Base-by-base conservation (phyloP, 2,888 invertebrate species). In the Lycia hirtaria region DNA sequence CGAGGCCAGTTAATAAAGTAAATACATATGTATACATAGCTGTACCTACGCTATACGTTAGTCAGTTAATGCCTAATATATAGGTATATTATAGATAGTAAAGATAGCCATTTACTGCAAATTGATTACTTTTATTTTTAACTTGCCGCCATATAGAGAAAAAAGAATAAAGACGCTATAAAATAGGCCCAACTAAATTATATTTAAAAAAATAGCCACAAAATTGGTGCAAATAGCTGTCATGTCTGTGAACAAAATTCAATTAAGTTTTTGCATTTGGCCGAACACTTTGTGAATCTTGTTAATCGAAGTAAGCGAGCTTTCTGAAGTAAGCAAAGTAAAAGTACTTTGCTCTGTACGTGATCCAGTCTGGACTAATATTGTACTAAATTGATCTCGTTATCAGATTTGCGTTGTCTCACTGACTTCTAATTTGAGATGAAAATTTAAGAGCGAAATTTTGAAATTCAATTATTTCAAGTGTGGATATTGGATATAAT, bases 201-300 rank as follows among this genome's bases (percentile, higher is more conserved):
- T n/a, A 19, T 17, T 10, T n/a, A 17, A 3, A 10, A 3, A 10
- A 1, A 3, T 37, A 4, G 10, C 19, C 37, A 12, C 14, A 24
- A 40, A 4, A 9, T 20, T 20, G 20, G 5, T 7, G 38, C 5
- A 12, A 5, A 5, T 20, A 38, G 20, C 38, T 41, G 41, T 47
- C 32, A 19, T 17, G n/a, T 4, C 19, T 22, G 12, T 52, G 10
- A 20, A 17, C 5, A 53, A 32, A 47, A 45, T 40, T 28, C 24
- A 24, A 54, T 54, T 38, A 24, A 47, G 12, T 28, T 19, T 48
- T 54, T 41, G 17, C 26, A 48, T 35, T 33, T 48, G 22, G 4
- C 10, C 24, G 32, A 40, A 37, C 40, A 33, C 35, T 41, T 54
- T 41, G 47, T 19, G 14, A 33, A 41, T 35, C 37, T 43, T 41